Conservation (phyloP, 2,888 invertebrate genomes). For the Perizoma flavofasciatum region DNA sequence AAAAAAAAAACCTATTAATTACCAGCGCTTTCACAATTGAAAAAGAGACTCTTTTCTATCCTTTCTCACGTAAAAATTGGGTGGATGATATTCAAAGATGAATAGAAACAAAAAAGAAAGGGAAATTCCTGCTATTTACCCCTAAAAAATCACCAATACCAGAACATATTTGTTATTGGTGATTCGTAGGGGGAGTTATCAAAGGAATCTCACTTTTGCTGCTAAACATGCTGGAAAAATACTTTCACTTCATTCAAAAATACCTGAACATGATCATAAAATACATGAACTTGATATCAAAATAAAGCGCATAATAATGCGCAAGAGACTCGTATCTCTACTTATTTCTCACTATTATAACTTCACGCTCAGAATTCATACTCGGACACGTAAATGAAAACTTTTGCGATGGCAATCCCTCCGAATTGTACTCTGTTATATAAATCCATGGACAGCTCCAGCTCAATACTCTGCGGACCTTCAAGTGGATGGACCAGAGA, state of each 20-base stretch:
- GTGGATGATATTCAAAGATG: too few relatives aligned
- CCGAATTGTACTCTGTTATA: constrained; percentile 88
- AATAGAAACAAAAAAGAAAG: too few relatives aligned
- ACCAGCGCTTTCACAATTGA: too few relatives aligned
- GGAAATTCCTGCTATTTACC: too few relatives aligned
- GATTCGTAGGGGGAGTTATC: too few relatives aligned
- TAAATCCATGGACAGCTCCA: constrained; percentile 94
- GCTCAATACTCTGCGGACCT: constrained; percentile 96
- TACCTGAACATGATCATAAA: constrained; percentile 4
- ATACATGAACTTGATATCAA: neutral
- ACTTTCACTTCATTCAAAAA: neutral
- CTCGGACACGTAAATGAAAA: constrained; percentile 93
- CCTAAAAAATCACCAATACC: too few relatives aligned
- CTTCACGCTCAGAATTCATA: constrained; percentile 83
- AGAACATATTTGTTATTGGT: too few relatives aligned
- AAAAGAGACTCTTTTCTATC: too few relatives aligned
- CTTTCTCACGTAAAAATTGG: too few relatives aligned
- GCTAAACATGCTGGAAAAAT: neutral
- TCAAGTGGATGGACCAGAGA: constrained; percentile 88
- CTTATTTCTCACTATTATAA: neutral
- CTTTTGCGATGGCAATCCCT: constrained; percentile 93
- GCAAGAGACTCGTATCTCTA: neutral
- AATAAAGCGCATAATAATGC: too few relatives aligned
- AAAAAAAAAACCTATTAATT: too few relatives aligned
- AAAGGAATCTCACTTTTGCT: too few relatives aligned